Conservation (phyloP, 2,888 invertebrate genomes). For the Sabatieria punctata region DNA sequence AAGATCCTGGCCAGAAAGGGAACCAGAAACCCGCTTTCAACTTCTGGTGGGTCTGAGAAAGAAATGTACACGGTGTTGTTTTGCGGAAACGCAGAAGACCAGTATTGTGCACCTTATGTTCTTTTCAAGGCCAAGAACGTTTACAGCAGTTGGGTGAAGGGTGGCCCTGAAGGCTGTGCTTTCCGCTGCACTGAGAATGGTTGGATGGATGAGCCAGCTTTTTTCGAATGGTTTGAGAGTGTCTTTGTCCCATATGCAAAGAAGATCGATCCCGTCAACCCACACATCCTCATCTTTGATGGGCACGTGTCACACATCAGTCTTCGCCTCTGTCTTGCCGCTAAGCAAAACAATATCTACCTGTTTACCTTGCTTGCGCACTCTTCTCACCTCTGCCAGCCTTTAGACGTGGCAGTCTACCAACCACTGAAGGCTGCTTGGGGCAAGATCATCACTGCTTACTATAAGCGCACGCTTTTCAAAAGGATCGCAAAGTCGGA, state of each 20-base stretch:
- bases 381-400: slow-evolving; percentile 10
- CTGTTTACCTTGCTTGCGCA: slow-evolving; percentile 9
- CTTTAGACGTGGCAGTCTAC: slow-evolving; percentile 10
- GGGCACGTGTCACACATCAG: not conserved
- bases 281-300: not conserved
- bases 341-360: slow-evolving; percentile 2
- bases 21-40: not conserved
- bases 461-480: not conserved
- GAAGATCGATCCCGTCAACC: not conserved
- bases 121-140: not conserved
- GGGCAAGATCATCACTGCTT: not conserved
- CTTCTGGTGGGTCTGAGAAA: not conserved
- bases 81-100: not conserved
- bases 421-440: slow-evolving; percentile 9
- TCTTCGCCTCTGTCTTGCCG: not conserved
- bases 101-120: not conserved
- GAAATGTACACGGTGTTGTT: not conserved
- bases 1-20: not conserved
- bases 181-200: not conserved
- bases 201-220: not conserved
- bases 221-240: not conserved
- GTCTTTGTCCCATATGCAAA: not conserved
- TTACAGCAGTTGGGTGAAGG: not conserved
- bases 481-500: not conserved
- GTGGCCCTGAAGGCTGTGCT: not conserved